These are phyloP conservation scores for Tipula vernalis DNA, from an alignment of 2,888 invertebrate genomes.

Conservation along the genomic window DNA sequence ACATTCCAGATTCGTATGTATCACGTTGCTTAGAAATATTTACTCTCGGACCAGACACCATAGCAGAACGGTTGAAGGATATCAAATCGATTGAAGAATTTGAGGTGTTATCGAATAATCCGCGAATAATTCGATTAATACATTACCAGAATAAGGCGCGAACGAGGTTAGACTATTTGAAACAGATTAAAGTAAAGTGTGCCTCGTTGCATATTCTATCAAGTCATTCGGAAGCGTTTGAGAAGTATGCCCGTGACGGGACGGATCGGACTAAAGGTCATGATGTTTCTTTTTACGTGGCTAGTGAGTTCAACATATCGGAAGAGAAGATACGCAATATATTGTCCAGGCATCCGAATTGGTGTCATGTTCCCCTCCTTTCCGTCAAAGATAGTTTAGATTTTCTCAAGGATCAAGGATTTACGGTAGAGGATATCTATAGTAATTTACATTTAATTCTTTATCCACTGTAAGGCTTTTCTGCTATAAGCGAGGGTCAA, in stretches of 20 bases:
- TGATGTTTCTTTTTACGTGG: conserved; percentile 36
- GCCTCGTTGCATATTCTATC: conserved; percentile 38
- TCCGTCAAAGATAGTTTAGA: conserved; percentile 46
- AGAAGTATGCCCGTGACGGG: conserved; percentile 41
- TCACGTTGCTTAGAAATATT: conserved; percentile 42
- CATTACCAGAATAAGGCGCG: conserved; percentile 38
- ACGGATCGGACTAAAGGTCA: conserved; percentile 39
- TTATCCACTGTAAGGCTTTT: conserved; percentile 48
- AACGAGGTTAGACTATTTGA: conserved; percentile 39
- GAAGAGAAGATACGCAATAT: conserved; percentile 26
- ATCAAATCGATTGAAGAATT: conserved; percentile 47
- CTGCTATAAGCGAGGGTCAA: too few relatives aligned
- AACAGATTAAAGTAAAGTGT: conserved; percentile 37
- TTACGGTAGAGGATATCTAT: conserved; percentile 41
- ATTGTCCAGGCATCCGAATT: conserved; percentile 48
- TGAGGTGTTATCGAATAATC: conserved; percentile 44
- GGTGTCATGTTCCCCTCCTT: conserved; percentile 46
- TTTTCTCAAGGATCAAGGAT: conserved; percentile 40
- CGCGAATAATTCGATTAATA: conserved; percentile 42
- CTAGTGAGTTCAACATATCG: conserved; percentile 28
- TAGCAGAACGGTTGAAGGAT: conserved; percentile 43
- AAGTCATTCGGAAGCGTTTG: conserved; percentile 30
- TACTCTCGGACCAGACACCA: conserved; percentile 43
- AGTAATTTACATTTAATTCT: conserved; percentile 50
- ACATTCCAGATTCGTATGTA: conserved; percentile 43